Evolutionary conservation across 2,113 vertebrate species (phyloP), one percentile per base, ranked within the genome.

Genomic region (Nothobranchius furzeri): DNA sequence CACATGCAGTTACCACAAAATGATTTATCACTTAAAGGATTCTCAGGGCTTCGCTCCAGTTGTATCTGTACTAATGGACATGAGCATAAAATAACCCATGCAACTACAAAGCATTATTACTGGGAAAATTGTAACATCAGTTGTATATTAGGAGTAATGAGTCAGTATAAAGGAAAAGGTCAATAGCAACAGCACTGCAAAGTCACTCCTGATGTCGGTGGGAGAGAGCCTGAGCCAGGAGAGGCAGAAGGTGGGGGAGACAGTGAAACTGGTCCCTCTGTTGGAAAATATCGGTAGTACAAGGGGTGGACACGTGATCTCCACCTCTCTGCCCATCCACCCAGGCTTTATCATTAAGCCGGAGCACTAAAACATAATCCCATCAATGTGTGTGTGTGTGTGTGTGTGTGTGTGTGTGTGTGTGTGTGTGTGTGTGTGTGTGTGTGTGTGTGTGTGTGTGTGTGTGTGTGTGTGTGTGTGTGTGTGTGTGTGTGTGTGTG

Each of bases 251-350:
- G 70, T 68, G 69, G 42, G 36, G 73, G 45, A 84, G 58, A 81
- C 56, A 73, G 82, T 73, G 76, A 75, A 83, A 90, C 42, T 89
- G 82, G 86, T 87, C 89, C 90, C 90, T 92, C 90, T 92, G 68
- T 88, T 89, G 92, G 90, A 85, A 43, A 4, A 78, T 60, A 66
- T 43, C 2, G 73, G 87, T 84, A 92, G 64, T 89, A 81, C 90
- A 89, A 64, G 74, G 70, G 58, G 15, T 76, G 37, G 58, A 75
- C 67, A 82, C 20, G 73, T 81, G 80, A 84, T 56, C 53, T 35
- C 53, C 54, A 35, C 64, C 17, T 56, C 67, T 66, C 61, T 37
- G 48, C 67, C 65, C 74, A 64, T 68, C 70, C 57, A 25, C 63
- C 42, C 30, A 57, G 64, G 56, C 69, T 69, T 68, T 76, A 11